A percentile compares a stretch with the other conserved stretches of the same genome.
Conservation (phyloP, 2,797 vertebrate species). For the Basileuterus tristriatus region DNA sequence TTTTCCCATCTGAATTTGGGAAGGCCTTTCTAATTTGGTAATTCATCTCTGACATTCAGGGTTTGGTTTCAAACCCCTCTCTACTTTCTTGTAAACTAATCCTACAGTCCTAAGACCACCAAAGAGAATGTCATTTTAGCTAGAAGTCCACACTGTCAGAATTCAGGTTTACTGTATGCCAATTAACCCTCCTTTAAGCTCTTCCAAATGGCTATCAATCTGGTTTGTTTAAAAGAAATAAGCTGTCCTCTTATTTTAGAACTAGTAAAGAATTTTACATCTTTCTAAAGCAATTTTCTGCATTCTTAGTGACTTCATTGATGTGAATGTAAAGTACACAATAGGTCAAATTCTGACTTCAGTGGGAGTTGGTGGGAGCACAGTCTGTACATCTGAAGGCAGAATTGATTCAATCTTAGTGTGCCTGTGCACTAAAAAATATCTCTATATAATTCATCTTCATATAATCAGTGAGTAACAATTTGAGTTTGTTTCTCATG, state of each 20-base stretch:
- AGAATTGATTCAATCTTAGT: constrained; percentile 5
- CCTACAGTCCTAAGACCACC: constrained; percentile 39
- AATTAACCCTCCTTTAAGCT: constrained; percentile 45
- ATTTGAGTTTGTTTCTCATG: not conserved
- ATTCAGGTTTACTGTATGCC: constrained; percentile 46
- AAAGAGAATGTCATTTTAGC: constrained; percentile 46
- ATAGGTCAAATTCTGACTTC: constrained; percentile 48
- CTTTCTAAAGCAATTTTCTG: constrained; percentile 53
- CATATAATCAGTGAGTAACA: not conserved
- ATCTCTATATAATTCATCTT: not conserved
- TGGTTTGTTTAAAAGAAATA: constrained; percentile 49
- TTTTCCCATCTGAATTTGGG: not conserved
- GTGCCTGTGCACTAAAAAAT: not conserved
- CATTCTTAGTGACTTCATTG: constrained; percentile 18
- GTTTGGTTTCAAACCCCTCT: constrained; percentile 31
- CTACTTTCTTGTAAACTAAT: constrained; percentile 55
- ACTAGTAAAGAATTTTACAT: constrained; percentile 18
- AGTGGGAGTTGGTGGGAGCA: constrained; percentile 30
- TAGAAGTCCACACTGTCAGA: constrained; percentile 33
- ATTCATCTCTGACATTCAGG: constrained; percentile 17
- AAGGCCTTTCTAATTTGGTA: constrained; percentile 26
- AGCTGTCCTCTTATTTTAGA: constrained; percentile 30
- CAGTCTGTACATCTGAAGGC: constrained; percentile 22
- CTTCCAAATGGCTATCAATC: constrained; percentile 51
- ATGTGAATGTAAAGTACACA: constrained; percentile 53